These are phyloP conservation scores for Muscina levida DNA, from an alignment of 2,888 invertebrate genomes.

Conservation along the genomic window DNA sequence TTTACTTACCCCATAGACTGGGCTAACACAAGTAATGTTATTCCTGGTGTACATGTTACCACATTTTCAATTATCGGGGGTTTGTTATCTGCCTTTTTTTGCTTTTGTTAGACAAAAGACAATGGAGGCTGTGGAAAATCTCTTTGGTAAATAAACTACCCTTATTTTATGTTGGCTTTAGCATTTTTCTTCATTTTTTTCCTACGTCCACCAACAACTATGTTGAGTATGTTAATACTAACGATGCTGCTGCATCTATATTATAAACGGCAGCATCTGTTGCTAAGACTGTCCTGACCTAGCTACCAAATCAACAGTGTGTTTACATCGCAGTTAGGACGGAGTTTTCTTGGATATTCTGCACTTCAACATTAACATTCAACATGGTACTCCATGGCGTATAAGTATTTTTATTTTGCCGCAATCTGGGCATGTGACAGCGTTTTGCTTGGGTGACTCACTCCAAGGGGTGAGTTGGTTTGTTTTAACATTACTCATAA, in stretches of 20 bases:
- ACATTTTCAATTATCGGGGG: conserved; percentile 19
- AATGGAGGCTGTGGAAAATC: conserved; percentile 19
- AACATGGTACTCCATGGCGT: conserved; percentile 35
- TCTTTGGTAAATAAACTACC: conserved; percentile 9
- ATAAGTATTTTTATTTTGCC: conserved; percentile 39
- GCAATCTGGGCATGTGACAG: background rate
- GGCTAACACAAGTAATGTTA: background rate
- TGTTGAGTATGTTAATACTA: no score
- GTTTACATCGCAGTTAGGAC: background rate
- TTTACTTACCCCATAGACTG: background rate
- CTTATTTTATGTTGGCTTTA: conserved; percentile 29
- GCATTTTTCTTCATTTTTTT: background rate
- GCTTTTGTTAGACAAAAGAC: background rate
- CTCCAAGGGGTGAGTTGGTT: conserved; percentile 25
- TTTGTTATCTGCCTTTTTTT: no score
- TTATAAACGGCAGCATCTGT: conserved; percentile 55
- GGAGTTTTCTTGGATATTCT: background rate
- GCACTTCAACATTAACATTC: background rate
- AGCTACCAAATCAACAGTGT: conserved; percentile 50
- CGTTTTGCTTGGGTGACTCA: background rate
- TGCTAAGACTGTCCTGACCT: conserved; percentile 62
- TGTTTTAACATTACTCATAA: background rate
- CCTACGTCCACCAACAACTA: background rate
- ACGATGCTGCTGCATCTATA: no score
- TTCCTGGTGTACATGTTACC: background rate